phyloP scores from a whole-genome alignment of 2,797 vertebrate species.

The Pipistrellus nathusii region DNA sequence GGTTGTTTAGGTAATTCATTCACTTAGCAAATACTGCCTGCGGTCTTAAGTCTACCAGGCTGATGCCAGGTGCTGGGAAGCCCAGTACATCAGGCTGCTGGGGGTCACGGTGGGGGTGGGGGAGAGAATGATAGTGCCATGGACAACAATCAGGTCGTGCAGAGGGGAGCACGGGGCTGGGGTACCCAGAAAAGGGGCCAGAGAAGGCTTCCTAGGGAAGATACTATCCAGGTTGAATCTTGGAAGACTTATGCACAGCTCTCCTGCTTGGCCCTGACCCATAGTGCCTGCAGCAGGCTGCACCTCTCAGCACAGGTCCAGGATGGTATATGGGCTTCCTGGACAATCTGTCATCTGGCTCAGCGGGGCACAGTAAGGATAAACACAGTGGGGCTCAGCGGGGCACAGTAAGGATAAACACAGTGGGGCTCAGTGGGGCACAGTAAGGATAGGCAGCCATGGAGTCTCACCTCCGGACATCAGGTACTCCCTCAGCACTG shows the following conservation, averaged over 20 bases:
- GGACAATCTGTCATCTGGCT: background rate
- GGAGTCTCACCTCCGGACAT: slow-evolving; percentile 96
- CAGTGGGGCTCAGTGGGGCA: no score
- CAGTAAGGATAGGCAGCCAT: background rate
- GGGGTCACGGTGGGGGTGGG: background rate
- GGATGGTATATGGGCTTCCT: background rate
- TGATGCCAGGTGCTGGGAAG: background rate
- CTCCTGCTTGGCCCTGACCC: background rate
- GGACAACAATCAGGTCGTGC: background rate
- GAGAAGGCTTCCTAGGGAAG: background rate
- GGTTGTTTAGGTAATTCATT: slow-evolving; percentile 3
- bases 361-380: background rate
- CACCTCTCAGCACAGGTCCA: background rate
- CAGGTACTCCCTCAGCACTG: slow-evolving; percentile 96
- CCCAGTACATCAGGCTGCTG: background rate
- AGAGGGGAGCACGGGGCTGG: background rate
- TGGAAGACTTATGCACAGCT: background rate
- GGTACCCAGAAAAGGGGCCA: background rate
- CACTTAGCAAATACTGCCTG: slow-evolving; percentile 30
- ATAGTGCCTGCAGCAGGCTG: accelerated
- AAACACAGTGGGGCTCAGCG: background rate
- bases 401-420: no score
- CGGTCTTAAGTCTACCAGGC: background rate
- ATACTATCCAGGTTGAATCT: background rate
- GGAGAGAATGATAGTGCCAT: background rate